phyloP scores from a whole-genome alignment of 1,140 invertebrate genomes.

The Bombus polaris region DNA sequence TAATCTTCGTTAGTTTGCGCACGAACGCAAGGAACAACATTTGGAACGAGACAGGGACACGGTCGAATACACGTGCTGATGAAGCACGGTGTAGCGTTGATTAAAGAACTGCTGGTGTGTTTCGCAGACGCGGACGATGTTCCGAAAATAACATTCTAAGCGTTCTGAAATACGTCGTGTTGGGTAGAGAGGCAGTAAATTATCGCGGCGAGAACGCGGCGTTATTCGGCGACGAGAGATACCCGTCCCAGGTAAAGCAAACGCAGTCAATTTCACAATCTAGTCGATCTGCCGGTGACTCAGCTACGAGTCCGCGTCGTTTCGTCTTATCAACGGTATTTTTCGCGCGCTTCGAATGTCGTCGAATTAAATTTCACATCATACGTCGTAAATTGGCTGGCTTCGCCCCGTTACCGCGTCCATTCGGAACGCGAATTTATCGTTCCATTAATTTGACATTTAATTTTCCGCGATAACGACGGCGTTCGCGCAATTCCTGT shows the following conservation, averaged over 20 bases:
- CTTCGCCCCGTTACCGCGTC: slow-evolving; percentile 10
- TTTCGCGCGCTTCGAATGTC: slow-evolving; percentile 45
- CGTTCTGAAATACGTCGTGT: no score
- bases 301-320: background rate
- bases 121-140: no score
- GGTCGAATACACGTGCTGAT: no score
- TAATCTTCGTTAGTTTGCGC: background rate
- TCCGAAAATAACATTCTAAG: no score
- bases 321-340: background rate
- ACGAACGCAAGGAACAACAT: background rate
- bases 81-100: no score
- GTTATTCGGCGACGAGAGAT: no score
- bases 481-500: slow-evolving; percentile 31
- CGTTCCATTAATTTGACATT: slow-evolving; percentile 67
- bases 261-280: slow-evolving; percentile 46
- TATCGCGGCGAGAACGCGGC: background rate
- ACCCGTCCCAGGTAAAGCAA: background rate
- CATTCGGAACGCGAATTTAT: slow-evolving; percentile 57
- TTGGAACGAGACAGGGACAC: background rate
- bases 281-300: slow-evolving; percentile 3
- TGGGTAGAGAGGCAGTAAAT: background rate
- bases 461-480: slow-evolving; percentile 62
- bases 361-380: slow-evolving; percentile 61
- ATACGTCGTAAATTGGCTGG: slow-evolving; percentile 59
- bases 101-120: no score